Base-by-base conservation (phyloP, 1,140 invertebrate species). In the Papilio aristodemus region DNA sequence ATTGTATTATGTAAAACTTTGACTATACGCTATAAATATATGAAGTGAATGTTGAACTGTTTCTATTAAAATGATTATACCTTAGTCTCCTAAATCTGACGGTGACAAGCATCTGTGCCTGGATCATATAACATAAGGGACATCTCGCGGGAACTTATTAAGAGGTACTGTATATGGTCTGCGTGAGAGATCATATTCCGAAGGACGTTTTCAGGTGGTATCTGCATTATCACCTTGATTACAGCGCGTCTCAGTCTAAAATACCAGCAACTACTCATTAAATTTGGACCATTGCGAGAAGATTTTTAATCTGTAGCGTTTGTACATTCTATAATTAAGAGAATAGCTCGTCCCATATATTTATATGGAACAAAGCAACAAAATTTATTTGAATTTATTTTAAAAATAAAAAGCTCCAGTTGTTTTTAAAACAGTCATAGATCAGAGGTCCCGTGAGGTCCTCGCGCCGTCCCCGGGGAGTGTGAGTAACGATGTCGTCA, bases 401-500 rank as follows among this genome's bases (percentile, higher is more conserved):
- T n/a, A n/a, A n/a, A n/a, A n/a, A n/a, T n/a, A 22, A 54, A 54
- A 54, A 54, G 46, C 46, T 10, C 19, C 11, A 22, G 17, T 46
- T 46, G 17, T 13, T 13, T n/a, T 14, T 54, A 54, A 9, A 22
- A 11, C 3, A 54, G 19, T 19, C 10, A 11, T 46, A 46, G 43
- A 46, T 46, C 17, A 46, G 14, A 8, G 14, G 7, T 46, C 43
- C 19, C 2, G 43, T 11, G 46, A 54, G 46, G 10, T 11, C 17
- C 4, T 22, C 4, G 9, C n/a, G 10, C 46, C 19, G 11, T 54
- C 46, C 19, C 46, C 46, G 11, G 46, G 25, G 57, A 36, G 14
- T 25, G 60, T 43, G 25, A 25, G 38, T 63, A 63, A 43, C 19
- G 19, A 37, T 5, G 6, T 6, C 41, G 63, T 66, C 63, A 66